Conservation (phyloP, 1,140 invertebrate genomes). For the Brachionus rubens region DNA sequence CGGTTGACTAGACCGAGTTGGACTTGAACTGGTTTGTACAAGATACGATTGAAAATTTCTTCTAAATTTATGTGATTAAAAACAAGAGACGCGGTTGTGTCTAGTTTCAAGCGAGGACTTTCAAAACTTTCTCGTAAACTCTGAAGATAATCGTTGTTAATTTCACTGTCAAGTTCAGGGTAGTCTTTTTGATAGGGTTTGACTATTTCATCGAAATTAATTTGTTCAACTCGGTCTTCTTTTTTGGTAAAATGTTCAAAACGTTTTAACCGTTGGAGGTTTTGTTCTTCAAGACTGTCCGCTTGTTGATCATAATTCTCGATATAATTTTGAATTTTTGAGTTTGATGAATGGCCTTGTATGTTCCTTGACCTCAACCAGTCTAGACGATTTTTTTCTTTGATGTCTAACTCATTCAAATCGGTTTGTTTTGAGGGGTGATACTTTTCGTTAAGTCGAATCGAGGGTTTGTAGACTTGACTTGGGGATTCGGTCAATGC, state of each 20-base stretch:
- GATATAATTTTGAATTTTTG: constrained; percentile 1
- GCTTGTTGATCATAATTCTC: background rate
- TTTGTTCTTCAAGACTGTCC: constrained; percentile 23
- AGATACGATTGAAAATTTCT: constrained; percentile 29
- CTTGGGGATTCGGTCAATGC: background rate
- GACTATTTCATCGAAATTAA: constrained; percentile 35
- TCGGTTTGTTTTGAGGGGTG: constrained; percentile 39
- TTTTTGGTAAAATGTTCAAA: constrained; percentile 37
- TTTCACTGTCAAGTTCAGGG: background rate
- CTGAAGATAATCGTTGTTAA: no score
- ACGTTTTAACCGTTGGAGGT: background rate
- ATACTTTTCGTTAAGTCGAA: background rate
- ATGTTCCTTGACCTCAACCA: background rate
- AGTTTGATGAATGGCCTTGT: constrained; percentile 24
- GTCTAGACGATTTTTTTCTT: constrained; percentile 6
- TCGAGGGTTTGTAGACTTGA: background rate
- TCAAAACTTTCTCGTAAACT: no score
- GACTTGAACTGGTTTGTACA: constrained; percentile 23
- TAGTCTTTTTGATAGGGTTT: background rate
- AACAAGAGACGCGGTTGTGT: background rate
- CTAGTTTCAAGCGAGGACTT: background rate
- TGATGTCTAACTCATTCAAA: background rate
- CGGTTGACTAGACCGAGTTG: constrained; percentile 2
- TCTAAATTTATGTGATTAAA: constrained; percentile 26
- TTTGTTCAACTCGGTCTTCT: constrained; percentile 18